Evolutionary conservation across 2,797 vertebrate genomes (phyloP), one percentile per base, ranked within the genome.

Genomic region (Gymnopithys bicolor): DNA sequence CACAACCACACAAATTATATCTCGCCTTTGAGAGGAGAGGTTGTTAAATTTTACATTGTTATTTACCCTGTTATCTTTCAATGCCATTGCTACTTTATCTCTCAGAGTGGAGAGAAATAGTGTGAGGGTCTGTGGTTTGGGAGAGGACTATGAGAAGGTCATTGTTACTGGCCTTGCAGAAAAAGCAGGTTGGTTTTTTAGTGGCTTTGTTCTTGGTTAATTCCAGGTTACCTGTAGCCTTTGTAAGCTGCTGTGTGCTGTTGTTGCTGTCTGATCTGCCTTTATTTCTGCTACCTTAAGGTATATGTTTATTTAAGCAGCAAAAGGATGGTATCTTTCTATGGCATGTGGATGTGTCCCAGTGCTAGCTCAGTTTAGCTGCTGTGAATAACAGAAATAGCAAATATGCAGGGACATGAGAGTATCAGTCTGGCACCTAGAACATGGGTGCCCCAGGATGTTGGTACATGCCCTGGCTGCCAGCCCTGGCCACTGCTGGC

Each of bases 71-170:
- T 68, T 77, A 19, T 63, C 24, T 46, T 80, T 75, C 46, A 59
- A 71, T 71, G 22, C 19, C 2, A 2, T n/a, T 8, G 4, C 18
- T 52, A 3, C 16, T 64, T 78, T 8, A 66, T 3, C 22, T 66
- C 35, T 14, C 13, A n/a, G 27, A 49, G 55, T n/a, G 35, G 55
- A 37, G 45, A 37, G 39, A 73, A 76, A 8, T 33, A 0, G 0
- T 18, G 10, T 21, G 37, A 63, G 22, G 7, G n/a, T 13, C 78
- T 3, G 0, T 11, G 7, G 19, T 43, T 22, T 59, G 22, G 11
- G 23, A 74, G 25, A 52, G 22, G 25, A 10, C 19, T 14, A 5
- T 0, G 10, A 59, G 55, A 43, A 51, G 52, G 27, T 69, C 7
- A 1, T 48, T 43, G 24, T 62, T 37, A 17, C 13, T 86, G 41